Evolutionary conservation across 2,888 invertebrate genomes (phyloP).

Genomic region (Patella caerulea): DNA sequence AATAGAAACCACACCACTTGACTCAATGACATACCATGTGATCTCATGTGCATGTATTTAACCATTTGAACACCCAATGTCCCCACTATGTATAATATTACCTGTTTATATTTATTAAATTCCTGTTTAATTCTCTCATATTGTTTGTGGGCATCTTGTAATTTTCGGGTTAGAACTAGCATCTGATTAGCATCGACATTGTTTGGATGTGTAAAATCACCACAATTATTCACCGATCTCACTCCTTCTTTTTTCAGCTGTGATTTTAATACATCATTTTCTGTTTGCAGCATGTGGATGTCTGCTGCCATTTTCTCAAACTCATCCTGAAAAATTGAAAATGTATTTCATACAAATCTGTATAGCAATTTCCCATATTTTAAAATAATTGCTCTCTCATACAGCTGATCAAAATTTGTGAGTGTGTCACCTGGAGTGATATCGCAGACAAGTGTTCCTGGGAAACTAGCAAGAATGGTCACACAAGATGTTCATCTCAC

Average conservation of each 20-base stretch:
- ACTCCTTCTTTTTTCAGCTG: conserved; percentile 42
- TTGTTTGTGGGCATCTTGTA: conserved; percentile 61
- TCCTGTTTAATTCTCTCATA: conserved; percentile 61
- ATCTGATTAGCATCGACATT: conserved; percentile 36
- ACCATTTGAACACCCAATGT: too few species aligned
- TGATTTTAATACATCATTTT: conserved; percentile 55
- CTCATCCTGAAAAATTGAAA: conserved; percentile 53
- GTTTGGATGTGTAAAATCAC: conserved; percentile 25
- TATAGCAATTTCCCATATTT: too few species aligned
- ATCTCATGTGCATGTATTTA: too few species aligned
- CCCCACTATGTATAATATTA: conserved; percentile 21
- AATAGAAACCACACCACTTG: too few species aligned
- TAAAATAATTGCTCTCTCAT: too few species aligned
- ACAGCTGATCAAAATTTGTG: too few species aligned
- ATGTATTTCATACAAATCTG: not conserved
- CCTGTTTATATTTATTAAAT: conserved; percentile 57
- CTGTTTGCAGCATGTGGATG: conserved; percentile 46
- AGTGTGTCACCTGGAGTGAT: too few species aligned
- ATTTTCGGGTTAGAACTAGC: conserved; percentile 53
- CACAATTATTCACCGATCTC: conserved; percentile 3
- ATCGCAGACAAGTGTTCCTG: too few species aligned
- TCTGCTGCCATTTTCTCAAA: conserved; percentile 55
- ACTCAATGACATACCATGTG: too few species aligned
- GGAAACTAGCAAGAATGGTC: too few species aligned
- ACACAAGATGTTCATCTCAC: too few species aligned